Evolutionary conservation across 2,797 vertebrate species (phyloP), one percentile per base, ranked within the genome.

Genomic region (Hybognathus amarus): DNA sequence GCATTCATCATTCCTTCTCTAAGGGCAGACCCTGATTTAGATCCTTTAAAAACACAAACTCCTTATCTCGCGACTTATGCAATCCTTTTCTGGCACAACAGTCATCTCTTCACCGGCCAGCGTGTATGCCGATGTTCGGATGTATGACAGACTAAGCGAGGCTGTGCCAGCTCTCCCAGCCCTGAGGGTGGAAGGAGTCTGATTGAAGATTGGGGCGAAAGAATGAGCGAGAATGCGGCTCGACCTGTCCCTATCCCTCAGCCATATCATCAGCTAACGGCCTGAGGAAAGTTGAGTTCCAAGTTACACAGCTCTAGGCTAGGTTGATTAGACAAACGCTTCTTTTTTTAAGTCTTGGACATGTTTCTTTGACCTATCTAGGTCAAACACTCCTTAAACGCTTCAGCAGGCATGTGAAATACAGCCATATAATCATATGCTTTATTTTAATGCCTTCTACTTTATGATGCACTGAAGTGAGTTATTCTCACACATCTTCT

Each of bases 161-260:
- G 40, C 24, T 56, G 42, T 86, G 83, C 79, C 77, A 83, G 50
- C 33, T 86, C 83, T 86, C 68, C 77, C 81, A 70, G 67, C 80
- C 83, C 81, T 77, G 50, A 83, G 68, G 87, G 85, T 42, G 91
- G 89, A 90, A 90, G 88, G 88, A 22, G 83, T 78, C 77, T 93
- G 93, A 94, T 90, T 93, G 87, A 93, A 92, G 91, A 91, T 89
- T 73, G 85, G 76, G 87, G 88, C 30, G 24, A 78, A 85, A 64
- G 86, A 90, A 74, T 11, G 79, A 67, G 71, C 40, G 83, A 87
- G 93, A 95, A 95, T 95, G 95, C 54, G 76, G 90, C 91, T 86
- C 67, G 88, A 94, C 95, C 92, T 89, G 95, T 95, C 91, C 90
- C 86, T 86, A 87, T 90, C 89, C 86, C 82, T 77, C 82, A 67